Base-by-base conservation (phyloP, 2,113 vertebrate genomes). In the Pao palembangensis region DNA sequence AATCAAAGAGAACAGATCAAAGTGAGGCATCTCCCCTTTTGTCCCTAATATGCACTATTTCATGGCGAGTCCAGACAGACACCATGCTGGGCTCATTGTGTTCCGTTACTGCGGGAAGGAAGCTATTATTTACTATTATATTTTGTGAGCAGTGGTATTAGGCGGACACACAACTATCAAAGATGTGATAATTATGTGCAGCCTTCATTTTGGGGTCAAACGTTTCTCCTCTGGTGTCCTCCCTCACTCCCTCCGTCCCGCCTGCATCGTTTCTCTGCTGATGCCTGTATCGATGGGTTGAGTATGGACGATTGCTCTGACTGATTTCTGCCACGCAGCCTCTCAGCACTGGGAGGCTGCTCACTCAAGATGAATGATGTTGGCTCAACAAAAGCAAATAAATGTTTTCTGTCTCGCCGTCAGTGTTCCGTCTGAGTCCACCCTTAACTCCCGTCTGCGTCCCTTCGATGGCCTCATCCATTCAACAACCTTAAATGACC, bases 241-340 rank as follows among this genome's bases (percentile, higher is more conserved):
- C 46, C 61, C 65, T 23, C 54, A 20, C 41, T 55, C 41, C 12
- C 28, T 14, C 55, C 34, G 1, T 25, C 49, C 8, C 67, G 20
- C 56, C 50, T 19, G 8, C 48, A n/a, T n/a, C 14, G 13, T 17
- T 16, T 17, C 14, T 15, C 43, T 50, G 28, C 63, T 66, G 57
- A 65, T 67, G 67, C 64, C 43, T 68, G 67, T 82, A 82, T 81
- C 63, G 67, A 81, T 82, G 71, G 59, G 55, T 63, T 54, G 66
- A 71, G 73, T 79, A 75, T 74, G 85, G 81, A 74, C 66, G 79
- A 88, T 85, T 86, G 81, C 71, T 69, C 71, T 61, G 81, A 88
- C 85, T 85, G 87, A 88, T 90, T 88, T 85, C 78, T 83, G 79
- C 84, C 83, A 84, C 67, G 41, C 52, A 75, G 75, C 61, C 77